Evolutionary conservation across 1,140 invertebrate genomes (phyloP).

Genomic region (Coboldia fuscipes): DNA sequence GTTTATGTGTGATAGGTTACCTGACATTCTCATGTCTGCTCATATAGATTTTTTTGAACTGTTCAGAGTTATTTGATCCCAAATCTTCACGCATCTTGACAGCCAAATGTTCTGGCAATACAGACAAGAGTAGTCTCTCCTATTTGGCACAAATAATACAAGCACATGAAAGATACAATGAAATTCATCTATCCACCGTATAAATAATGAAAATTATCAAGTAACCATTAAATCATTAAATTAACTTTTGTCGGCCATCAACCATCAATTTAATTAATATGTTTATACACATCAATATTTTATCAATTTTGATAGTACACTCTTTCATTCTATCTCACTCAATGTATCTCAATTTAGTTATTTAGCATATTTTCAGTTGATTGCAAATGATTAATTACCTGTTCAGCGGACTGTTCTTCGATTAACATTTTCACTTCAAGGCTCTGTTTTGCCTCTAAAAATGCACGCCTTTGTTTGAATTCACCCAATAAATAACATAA

Average conservation of each 20-base stretch:
- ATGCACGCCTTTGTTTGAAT: slow-evolving; percentile 66
- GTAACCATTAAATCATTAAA: no score
- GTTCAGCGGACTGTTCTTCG: slow-evolving; percentile 79
- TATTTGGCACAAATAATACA: slow-evolving; percentile 23
- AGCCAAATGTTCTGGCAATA: slow-evolving; percentile 84
- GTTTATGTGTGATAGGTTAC: no score
- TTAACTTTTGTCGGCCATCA: no score
- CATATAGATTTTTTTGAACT: slow-evolving; percentile 97
- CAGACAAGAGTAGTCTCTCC: slow-evolving; percentile 75
- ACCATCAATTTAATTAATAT: no score
- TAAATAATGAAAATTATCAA: no score
- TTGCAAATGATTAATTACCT: slow-evolving; percentile 29
- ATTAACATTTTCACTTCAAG: slow-evolving; percentile 79
- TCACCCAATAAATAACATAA: slow-evolving; percentile 65
- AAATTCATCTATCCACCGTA: no score
- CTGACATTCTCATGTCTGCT: slow-evolving; percentile 90
- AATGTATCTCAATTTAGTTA: no score
- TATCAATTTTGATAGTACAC: no score
- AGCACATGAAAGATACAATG: not conserved
- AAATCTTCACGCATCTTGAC: slow-evolving; percentile 85
- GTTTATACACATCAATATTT: no score
- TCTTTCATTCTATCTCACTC: no score
- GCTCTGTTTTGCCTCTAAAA: slow-evolving; percentile 77
- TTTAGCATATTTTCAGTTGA: not conserved
- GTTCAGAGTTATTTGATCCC: slow-evolving; percentile 62